phyloP scores from a whole-genome alignment of 2,888 invertebrate species.

The Patella ulyssiponensis region DNA sequence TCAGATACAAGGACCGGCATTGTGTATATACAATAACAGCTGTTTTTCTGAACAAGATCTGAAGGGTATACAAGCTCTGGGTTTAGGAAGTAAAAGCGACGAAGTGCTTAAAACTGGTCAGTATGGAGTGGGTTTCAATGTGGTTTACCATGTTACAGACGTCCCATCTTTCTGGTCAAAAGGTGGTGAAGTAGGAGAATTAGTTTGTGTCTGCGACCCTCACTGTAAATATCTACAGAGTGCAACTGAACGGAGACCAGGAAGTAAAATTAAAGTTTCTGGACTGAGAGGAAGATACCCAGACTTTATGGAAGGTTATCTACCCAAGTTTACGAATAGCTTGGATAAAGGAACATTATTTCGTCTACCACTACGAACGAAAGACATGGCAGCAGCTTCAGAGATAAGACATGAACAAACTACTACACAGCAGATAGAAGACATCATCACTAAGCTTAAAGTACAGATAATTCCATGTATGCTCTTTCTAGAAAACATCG shows the following conservation, averaged over 20 bases:
- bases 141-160: slow-evolving; percentile 61
- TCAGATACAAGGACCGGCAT: slow-evolving; percentile 55
- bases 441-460: slow-evolving; percentile 16
- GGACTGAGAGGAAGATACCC: slow-evolving; percentile 2
- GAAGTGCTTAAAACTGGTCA: slow-evolving; percentile 56
- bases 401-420: slow-evolving; percentile 36
- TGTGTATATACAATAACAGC: slow-evolving; percentile 55
- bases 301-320: slow-evolving; percentile 26
- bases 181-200: slow-evolving; percentile 48
- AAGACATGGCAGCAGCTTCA: slow-evolving; percentile 48
- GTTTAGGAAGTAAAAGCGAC: slow-evolving; percentile 52
- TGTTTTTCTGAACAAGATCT: slow-evolving; percentile 50
- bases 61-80: slow-evolving; percentile 52
- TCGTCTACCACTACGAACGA: slow-evolving; percentile 51
- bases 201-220: slow-evolving; percentile 65
- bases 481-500: slow-evolving; percentile 61
- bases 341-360: slow-evolving; percentile 47
- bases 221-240: slow-evolving; percentile 56
- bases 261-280: slow-evolving; percentile 27
- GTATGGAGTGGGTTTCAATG: slow-evolving; percentile 63
- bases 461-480: slow-evolving; percentile 44
- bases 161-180: slow-evolving; percentile 55
- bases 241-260: slow-evolving; percentile 35
- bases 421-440: slow-evolving; percentile 5
- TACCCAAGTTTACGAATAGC: slow-evolving; percentile 3